Evolutionary conservation across 2,888 invertebrate genomes (phyloP), one percentile per base, ranked within the genome.

Genomic region (Aethes cnicana): DNA sequence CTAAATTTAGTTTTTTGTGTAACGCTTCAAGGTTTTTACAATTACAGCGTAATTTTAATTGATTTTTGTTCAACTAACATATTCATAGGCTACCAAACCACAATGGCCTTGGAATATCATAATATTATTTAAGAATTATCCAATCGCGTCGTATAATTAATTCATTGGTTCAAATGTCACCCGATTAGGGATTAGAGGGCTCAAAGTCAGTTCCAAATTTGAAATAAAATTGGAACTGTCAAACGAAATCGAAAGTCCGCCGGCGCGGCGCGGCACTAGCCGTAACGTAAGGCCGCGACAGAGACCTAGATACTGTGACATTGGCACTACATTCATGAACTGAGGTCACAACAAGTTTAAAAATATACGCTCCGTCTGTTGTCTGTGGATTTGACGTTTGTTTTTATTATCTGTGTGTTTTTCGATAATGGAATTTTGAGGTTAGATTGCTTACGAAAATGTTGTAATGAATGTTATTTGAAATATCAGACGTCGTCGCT

Each of bases 281-380:
- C 58, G 57, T 63, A n/a, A n/a, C 59, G 63, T 76, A 64, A 87
- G 87, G 87, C 80, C 87, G 61, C 71, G 88, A 87, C 88, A 89
- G 81, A 89, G 88, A 89, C 88, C 88, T 80, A 88, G 83, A 73
- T 89, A 79, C 74, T 60, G 70, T 73, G 88, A 86, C 88, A 89
- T 89, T 89, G 88, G 88, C 87, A 89, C 88, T 89, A 87, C 88
- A 89, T 89, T 89, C 86, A 83, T 74, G 72, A 73, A 72, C 81
- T 77, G 75, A 88, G 88, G 87, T 85, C 87, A 81, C 71, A 73
- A 72, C 76, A 68, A 69, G 77, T 83, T 79, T 86, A 85, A 87
- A 88, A 84, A 87, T 86, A 80, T 78, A 74, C 75, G 61, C 63
- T 65, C 70, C 62, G 57, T 62, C 61, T 61, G 43, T 47, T 50